Evolutionary conservation across 2,888 invertebrate genomes (phyloP), one percentile per base, ranked within the genome.

Genomic region (Epinotia demarniana): DNA sequence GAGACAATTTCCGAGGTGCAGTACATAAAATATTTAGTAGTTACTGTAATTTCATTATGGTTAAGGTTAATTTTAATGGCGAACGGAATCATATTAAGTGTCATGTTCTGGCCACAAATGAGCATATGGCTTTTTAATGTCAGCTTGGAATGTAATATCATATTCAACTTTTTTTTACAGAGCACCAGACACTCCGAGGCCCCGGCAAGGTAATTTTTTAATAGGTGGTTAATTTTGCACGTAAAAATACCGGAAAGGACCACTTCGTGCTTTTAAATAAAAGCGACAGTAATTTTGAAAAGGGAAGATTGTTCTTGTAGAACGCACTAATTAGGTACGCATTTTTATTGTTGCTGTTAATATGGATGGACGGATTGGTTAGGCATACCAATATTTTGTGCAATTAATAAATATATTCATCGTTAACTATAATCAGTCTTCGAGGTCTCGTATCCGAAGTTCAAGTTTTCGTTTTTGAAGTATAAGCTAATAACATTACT

Each of bases 101-200:
- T 61, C 33, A 11, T 33, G 33, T 61, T 61, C 27, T 61, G 2
- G n/a, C n/a, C 13, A n/a, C 60, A 16, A 61, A 61, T n/a, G 23
- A 27, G 58, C 23, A 13, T 23, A 61, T 33, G 23, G 33, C 33
- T 23, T 16, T 33, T 33, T 61, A 61, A 27, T 61, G 33, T 33
- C 33, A 33, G 60, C 27, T 60, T 60, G 49, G 49, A 60, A 13
- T 60, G 13, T 16, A 27, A 60, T 16, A 6, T 11, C 19, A 23
- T 23, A 27, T 8, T 46, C 49, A 5, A 16, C 46, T 57, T 57
- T 60, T 27, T 69, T 58, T 69, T 69, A n/a, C 69, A 69, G 69
- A 60, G 6, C 23, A 23, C 69, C 69, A 27, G 69, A 69, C n/a
- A 69, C 69, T 11, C 60, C 69, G 23, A 46, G 69, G 12, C 69